phyloP scores from a whole-genome alignment of 2,888 invertebrate species.

The Phragmatobia fuliginosa region DNA sequence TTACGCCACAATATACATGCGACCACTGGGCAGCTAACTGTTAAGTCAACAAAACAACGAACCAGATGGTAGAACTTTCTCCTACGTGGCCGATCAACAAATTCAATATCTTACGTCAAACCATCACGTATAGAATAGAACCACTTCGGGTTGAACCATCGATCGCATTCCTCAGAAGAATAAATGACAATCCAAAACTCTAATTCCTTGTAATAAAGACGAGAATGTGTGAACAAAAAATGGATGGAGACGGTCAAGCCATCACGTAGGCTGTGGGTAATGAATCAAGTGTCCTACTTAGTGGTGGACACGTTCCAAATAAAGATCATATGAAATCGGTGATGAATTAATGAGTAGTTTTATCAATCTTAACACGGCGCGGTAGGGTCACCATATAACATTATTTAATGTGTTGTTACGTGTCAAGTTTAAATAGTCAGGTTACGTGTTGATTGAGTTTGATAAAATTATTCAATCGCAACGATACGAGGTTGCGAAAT shows the following conservation, averaged over 20 bases:
- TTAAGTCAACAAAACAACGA: constrained; percentile 65
- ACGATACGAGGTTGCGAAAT: constrained; percentile 8
- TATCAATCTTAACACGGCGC: constrained; percentile 40
- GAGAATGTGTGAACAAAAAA: constrained; percentile 33
- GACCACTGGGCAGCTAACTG: constrained; percentile 62
- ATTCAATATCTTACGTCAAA: constrained; percentile 65
- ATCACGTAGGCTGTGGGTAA: constrained; percentile 68
- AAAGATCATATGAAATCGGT: constrained; percentile 63
- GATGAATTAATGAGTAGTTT: constrained; percentile 59
- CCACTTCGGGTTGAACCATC: constrained; percentile 17
- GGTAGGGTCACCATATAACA: constrained; percentile 28
- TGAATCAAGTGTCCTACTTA: constrained; percentile 65
- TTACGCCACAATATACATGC: constrained; percentile 67
- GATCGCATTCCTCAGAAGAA: constrained; percentile 6
- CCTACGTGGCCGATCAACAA: constrained; percentile 58
- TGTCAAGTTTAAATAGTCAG: constrained; percentile 25
- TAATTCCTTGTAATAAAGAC: constrained; percentile 52
- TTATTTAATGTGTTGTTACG: constrained; percentile 37
- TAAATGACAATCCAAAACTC: constrained; percentile 51
- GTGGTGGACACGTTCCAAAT: constrained; percentile 59
- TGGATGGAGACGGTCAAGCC: constrained; percentile 48
- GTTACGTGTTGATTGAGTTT: constrained; percentile 30
- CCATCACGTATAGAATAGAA: constrained; percentile 46
- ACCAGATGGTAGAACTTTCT: constrained; percentile 72
- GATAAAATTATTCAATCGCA: constrained; percentile 25